Conservation (phyloP, 1,140 invertebrate species). For the Atopsyche davidsoni region DNA sequence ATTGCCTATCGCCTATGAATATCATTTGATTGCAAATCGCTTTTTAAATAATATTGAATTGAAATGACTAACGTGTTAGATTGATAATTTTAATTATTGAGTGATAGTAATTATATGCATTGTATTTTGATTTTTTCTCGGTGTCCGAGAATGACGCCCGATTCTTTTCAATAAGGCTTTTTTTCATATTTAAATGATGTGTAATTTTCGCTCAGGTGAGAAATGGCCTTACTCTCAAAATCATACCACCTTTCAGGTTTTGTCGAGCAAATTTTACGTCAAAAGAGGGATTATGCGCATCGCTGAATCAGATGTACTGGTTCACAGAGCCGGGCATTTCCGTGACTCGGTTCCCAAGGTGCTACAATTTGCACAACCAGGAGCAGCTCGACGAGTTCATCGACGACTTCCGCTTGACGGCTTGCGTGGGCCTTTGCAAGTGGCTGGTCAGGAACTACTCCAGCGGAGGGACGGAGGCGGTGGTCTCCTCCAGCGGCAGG, state of each 20-base stretch:
- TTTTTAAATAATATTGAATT: no score
- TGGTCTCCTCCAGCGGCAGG: constrained; percentile 55
- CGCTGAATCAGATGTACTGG: constrained; percentile 84
- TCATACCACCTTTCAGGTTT: constrained; percentile 49
- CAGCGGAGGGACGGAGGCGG: constrained; percentile 49
- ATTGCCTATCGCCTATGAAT: no score
- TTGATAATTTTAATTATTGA: no score
- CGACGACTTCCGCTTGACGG: constrained; percentile 83
- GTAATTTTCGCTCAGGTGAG: no score
- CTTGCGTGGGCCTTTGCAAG: constrained; percentile 77
- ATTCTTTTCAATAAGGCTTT: no score
- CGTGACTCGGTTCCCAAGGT: constrained; percentile 76
- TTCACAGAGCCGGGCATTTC: constrained; percentile 76
- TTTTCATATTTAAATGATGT: no score
- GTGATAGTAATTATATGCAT: no score
- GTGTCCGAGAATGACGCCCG: no score
- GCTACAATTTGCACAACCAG: constrained; percentile 77
- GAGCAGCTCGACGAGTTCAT: constrained; percentile 85
- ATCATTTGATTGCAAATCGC: no score
- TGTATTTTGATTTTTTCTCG: no score
- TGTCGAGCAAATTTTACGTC: constrained; percentile 80
- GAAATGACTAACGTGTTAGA: no score
- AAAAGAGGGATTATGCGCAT: constrained; percentile 80
- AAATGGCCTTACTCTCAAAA: neutral
- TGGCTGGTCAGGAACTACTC: constrained; percentile 60